Conservation (phyloP, 2,888 invertebrate species). For the Mythimna impura region DNA sequence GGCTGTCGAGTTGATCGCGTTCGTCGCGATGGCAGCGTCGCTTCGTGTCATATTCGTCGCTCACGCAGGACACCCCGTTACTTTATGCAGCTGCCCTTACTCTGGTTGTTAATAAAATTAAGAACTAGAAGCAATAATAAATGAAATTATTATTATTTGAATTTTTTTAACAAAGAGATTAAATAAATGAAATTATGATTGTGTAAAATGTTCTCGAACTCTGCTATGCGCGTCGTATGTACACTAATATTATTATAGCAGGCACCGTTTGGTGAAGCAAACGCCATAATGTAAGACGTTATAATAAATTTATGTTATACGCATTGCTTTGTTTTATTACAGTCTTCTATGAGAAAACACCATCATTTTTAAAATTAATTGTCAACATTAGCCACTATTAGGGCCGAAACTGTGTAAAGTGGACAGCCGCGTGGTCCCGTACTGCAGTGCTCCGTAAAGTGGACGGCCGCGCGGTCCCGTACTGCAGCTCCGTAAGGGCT, state of each 20-base stretch:
- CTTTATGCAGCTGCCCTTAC: slow-evolving; percentile 1
- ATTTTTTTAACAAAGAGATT: slow-evolving; percentile 13
- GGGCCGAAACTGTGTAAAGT: no score
- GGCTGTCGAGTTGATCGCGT: no score
- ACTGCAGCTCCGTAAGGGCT: no score
- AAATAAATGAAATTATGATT: slow-evolving; percentile 46
- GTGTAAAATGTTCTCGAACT: slow-evolving; percentile 25
- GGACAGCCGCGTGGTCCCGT: no score
- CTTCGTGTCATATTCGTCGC: no score
- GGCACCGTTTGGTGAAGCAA: slow-evolving; percentile 40
- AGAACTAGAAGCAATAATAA: slow-evolving; percentile 22
- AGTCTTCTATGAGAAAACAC: neutral
- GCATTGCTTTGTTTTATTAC: slow-evolving; percentile 33
- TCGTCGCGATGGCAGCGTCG: no score
- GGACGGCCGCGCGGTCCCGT: no score
- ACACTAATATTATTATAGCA: slow-evolving; percentile 45
- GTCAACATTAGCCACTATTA: no score
- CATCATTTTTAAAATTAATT: no score
- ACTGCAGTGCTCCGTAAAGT: no score
- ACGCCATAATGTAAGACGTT: slow-evolving; percentile 53
- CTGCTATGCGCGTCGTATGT: slow-evolving; percentile 30
- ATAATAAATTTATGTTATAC: slow-evolving; percentile 65
- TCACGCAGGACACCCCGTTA: no score
- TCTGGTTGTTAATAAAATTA: slow-evolving; percentile 50
- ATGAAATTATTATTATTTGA: slow-evolving; percentile 22